Base-by-base conservation (phyloP, 1,140 invertebrate species). In the Contarinia nasturtii region DNA sequence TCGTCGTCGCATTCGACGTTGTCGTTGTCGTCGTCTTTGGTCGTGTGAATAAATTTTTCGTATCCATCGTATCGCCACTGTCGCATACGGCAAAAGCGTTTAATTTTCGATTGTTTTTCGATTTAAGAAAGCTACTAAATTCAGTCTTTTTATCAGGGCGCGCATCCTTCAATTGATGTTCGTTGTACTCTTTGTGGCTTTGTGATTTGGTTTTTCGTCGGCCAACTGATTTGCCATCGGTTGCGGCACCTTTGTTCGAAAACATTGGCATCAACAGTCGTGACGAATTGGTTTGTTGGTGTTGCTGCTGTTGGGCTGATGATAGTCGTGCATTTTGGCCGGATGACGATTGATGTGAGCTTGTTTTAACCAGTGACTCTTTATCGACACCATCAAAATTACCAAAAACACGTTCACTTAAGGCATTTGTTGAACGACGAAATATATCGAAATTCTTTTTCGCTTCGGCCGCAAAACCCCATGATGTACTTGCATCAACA, bases 391-490 rank as follows among this genome's bases (percentile, higher is more conserved):
- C 41, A 21, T 43, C 41, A 18, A 43, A 43, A 43, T 45, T 45
- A 14, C 44, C 44, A 33, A 27, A 27, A 27, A 45, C 44, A 14
- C 21, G 19, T 45, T 27, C 21, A 18, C 12, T 27, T 17, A 22
- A 21, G 22, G 20, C 12, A 38, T 38, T 38, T 2, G 43, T 33
- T 12, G 11, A 18, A 2, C 18, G 14, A 44, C 14, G 22, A 14
- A 60, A 60, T 48, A 60, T 61, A 48, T 64, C 61, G 17, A 61
- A 55, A n/a, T 66, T 63, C 57, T 73, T 71, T 51, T 70, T 70
- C 33, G 71, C 69, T 47, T 74, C 70, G 17, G 82, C 82, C 1
- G 82, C 82, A 61, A 86, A 86, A 0, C 82, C 82, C 83, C 83
- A 86, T 10, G 27, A 27, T 12, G 17, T 43, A 8, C 41, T 21